Evolutionary conservation across 2,797 vertebrate genomes (phyloP), one percentile per base, ranked within the genome.

Genomic region (Etheostoma nigrum): DNA sequence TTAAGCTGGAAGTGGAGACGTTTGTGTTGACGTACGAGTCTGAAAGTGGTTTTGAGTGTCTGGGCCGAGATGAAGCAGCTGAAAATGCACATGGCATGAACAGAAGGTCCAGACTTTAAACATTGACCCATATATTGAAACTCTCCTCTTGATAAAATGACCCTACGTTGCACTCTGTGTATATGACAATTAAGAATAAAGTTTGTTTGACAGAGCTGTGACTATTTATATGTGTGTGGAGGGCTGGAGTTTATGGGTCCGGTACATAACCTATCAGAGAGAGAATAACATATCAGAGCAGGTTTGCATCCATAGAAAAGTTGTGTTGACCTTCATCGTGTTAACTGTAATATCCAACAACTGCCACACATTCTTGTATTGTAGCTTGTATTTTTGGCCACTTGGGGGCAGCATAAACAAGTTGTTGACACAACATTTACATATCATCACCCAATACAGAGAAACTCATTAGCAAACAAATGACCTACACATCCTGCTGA

Each of bases 21-120:
- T 71, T 69, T 73, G 49, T 36, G 63, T 61, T 33, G 2, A 18
- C 62, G 55, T 65, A 0, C 72, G 58, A 63, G 61, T 30, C 57
- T 53, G 42, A 15, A 49, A 70, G 63, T 48, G 65, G 8, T 36
- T 79, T 62, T 57, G 51, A 49, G 49, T 6, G 45, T 73, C 10
- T 18, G 14, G 27, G 62, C 33, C 73, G 79, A 87, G 78, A 78
- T 78, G 79, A 52, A 36, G 64, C 9, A 47, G 68, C 76, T 87
- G 58, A 72, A 4, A 78, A 76, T 42, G 67, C 69, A 76, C 73
- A 71, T 78, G 63, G 67, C 63, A 66, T 58, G 70, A 79, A 84
- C 79, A 84, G 59, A 63, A 73, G 40, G 72, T 70, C 44, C 30
- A 44, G 36, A 76, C 62, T 71, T n/a, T 57, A 75, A 81, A 79